Evolutionary conservation across 2,797 vertebrate genomes (phyloP), one percentile per base, ranked within the genome.

Genomic region (Gallinago stenura): DNA sequence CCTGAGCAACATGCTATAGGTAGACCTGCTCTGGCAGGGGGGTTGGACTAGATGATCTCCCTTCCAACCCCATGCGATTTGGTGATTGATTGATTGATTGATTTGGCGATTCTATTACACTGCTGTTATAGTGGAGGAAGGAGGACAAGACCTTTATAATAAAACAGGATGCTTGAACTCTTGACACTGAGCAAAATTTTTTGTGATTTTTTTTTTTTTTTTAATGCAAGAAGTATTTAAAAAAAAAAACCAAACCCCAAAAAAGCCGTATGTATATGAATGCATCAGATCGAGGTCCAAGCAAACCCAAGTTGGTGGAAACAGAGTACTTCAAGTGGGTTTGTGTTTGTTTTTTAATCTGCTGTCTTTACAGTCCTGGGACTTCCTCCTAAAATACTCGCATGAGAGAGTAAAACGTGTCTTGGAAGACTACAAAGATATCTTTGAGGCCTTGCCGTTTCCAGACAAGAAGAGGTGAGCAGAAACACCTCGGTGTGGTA

Each of bases 391-490:
- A 15, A 66, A 92, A 57, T 90, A 97, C 8, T n/a, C 77, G 0
- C 83, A 95, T 31, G 30, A 13, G 4, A 95, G 33, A 76, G 0
- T 96, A 28, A 89, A 96, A 22, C 25, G 5, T 0, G 86, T 98
- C 25, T 10, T 80, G 66, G 87, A 90, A 2, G 41, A 97, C 48
- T 97, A 97, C 89, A 80, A 95, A 86, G 37, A 33, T 19, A 97
- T 98, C 92, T 98, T 97, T 33, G 97, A 98, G 35, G 95, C 97
- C 62, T 91, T 98, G 83, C 90, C 96, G 0, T 98, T 98, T 75
- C 84, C 90, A 8, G 98, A 98, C 83, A 98, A 98, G 89, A 97
- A 98, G 89, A 98, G 98, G 98, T 98, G 93, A 98, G 98, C 68
- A 53, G 61, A 79, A 68, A 37, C 31, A 26, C 53, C 37, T 81